A percentile compares a stretch with the other conserved stretches of the same genome.
phyloP scores from a whole-genome alignment of 2,113 vertebrate species.

The Cyphomyrus discorhynchus region DNA sequence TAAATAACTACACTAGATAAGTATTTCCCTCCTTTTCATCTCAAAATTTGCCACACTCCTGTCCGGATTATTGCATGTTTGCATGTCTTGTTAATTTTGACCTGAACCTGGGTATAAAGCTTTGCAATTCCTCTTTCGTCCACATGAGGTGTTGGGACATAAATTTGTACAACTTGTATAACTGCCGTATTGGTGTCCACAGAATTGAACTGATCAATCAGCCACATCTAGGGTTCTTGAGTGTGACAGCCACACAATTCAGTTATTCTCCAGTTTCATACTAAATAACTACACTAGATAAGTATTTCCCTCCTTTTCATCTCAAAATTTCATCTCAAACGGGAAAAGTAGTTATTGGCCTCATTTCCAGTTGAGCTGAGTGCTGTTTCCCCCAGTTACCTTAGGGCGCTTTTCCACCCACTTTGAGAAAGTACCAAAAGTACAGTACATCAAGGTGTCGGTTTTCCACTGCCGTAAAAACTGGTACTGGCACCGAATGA shows the following conservation, averaged over 20 bases:
- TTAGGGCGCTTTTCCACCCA: neutral
- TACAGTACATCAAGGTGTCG: no score
- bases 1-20: neutral
- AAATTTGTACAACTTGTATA: neutral
- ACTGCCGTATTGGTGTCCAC: neutral
- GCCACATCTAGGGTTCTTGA: neutral
- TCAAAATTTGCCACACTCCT: neutral
- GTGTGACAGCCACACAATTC: neutral
- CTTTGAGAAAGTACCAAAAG: no score
- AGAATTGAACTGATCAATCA: neutral
- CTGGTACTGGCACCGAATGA: no score
- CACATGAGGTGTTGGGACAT: neutral
- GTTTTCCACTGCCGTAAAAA: no score
- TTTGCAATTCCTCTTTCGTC: neutral
- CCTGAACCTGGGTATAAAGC: no score
- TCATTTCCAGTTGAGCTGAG: neutral
- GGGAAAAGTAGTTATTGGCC: neutral
- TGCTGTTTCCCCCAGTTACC: neutral
- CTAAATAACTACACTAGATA: no score
- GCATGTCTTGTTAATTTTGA: neutral
- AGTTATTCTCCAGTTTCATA: no score
- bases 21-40: neutral
- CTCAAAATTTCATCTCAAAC: no score
- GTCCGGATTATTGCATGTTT: neutral
- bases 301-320: no score